Evolutionary conservation across 2,797 vertebrate species (phyloP).

Genomic region (Molossus molossus): DNA sequence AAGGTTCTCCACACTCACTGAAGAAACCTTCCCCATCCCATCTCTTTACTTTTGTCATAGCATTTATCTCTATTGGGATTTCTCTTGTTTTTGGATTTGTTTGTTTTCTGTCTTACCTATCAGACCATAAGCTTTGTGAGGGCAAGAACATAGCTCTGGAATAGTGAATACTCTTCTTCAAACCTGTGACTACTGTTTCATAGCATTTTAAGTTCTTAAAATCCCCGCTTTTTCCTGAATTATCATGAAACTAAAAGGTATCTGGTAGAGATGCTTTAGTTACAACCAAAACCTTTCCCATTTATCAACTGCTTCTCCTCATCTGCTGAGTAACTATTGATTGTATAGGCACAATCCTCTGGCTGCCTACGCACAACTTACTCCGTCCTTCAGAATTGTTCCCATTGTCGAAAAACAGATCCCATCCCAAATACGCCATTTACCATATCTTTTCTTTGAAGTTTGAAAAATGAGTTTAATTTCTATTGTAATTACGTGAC

Average conservation of each 20-base stretch:
- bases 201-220: constrained; percentile 63
- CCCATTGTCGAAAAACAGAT: constrained; percentile 34
- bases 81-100: constrained; percentile 29
- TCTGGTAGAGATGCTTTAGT: constrained; percentile 1
- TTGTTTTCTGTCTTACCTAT: constrained; percentile 16
- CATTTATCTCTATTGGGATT: background rate
- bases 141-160: constrained; percentile 22
- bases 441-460: constrained; percentile 36
- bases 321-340: background rate
- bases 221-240: constrained; percentile 11
- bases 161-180: background rate
- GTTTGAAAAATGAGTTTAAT: constrained; percentile 49
- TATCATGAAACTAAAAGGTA: constrained; percentile 60
- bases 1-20: background rate
- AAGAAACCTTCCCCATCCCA: background rate
- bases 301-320: background rate
- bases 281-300: background rate
- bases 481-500: background rate
- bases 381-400: background rate
- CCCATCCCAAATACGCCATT: background rate
- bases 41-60: background rate
- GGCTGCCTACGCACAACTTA: background rate
- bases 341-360: background rate
- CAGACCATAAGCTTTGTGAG: background rate
- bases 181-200: background rate